Evolutionary conservation across 2,113 vertebrate species (phyloP), one percentile per base, ranked within the genome.

Genomic region (Eulemur rufifrons): DNA sequence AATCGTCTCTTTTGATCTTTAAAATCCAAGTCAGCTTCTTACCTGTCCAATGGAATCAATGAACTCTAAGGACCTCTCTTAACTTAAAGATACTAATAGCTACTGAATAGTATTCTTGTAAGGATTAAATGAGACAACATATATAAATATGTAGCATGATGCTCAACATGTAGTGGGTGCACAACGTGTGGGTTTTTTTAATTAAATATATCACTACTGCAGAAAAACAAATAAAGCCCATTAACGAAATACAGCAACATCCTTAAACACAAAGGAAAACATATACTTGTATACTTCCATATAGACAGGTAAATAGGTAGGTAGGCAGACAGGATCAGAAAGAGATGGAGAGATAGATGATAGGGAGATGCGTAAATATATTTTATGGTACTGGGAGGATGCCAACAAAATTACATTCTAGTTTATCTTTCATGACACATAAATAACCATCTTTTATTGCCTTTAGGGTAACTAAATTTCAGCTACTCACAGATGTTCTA

Each of bases 401-500:
- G 29, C 10, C 61, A 56, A 54, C 21, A 63, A 73, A 89, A 73
- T 63, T 47, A 68, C 6, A 54, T n/a, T 89, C 10, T 66, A 12
- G 13, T 74, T 63, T 54, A 52, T 61, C 34, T 63, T 92, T 77
- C 42, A 42, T 39, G 56, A 64, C 11, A 52, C 14, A 42, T 6
- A 69, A 82, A 66, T 34, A 85, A 52, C 29, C 27, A 66, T 32
- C 45, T 69, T 45, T 83, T 63, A 50, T 12, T 37, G 39, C 27
- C 13, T 77, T 23, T 34, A 69, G 18, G 42, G n/a, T 29, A 97
- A 97, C 12, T 13, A 42, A 45, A 90, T 95, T 86, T 88, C 78
- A 96, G 80, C 27, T 96, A 99, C 99, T 99, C 98, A 99, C 99
- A 99, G 98, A 97, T 99, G 99, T 97, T 99, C 99, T 97, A 99